Evolutionary conservation across 1,140 invertebrate species (phyloP).

Genomic region (Hyphantria cunea): DNA sequence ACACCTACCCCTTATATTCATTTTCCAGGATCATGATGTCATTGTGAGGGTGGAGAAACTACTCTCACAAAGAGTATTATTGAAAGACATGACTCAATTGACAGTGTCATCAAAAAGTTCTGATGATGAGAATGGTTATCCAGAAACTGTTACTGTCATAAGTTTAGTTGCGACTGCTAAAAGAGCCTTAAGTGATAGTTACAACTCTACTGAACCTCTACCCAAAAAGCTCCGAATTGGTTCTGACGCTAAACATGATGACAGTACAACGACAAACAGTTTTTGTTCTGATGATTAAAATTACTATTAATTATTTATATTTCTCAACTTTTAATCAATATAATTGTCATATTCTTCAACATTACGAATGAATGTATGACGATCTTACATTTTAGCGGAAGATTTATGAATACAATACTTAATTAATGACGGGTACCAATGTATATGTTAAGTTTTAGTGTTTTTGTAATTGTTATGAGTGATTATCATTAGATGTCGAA

Average conservation of each 20-base stretch:
- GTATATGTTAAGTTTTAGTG: too few relatives aligned
- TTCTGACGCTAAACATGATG: conserved; percentile 40
- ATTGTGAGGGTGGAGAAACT: conserved; percentile 64
- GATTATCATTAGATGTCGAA: conserved; percentile 16
- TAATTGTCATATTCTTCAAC: conserved; percentile 13
- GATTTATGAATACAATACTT: conserved; percentile 1
- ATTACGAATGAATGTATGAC: conserved; percentile 19
- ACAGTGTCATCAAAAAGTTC: conserved; percentile 37
- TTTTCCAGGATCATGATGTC: conserved; percentile 64
- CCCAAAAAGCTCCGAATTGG: conserved; percentile 58
- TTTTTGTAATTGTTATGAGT: conserved; percentile 17
- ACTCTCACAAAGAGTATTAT: conserved; percentile 40
- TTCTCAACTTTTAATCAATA: conserved; percentile 15
- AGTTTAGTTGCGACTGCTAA: conserved; percentile 51
- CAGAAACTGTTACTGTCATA: conserved; percentile 43
- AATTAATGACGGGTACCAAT: conserved; percentile 22
- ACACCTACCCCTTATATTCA: not conserved
- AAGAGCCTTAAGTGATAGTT: conserved; percentile 55
- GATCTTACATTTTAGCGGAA: not conserved
- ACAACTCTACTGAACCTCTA: conserved; percentile 57
- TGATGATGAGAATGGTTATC: conserved; percentile 58
- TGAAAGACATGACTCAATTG: conserved; percentile 35
- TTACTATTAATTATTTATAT: conserved; percentile 5
- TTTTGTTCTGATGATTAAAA: conserved; percentile 49
- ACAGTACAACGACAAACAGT: conserved; percentile 58